Conservation (phyloP, 2,113 vertebrate genomes). For the Sterrhoptilus dennistouni region DNA sequence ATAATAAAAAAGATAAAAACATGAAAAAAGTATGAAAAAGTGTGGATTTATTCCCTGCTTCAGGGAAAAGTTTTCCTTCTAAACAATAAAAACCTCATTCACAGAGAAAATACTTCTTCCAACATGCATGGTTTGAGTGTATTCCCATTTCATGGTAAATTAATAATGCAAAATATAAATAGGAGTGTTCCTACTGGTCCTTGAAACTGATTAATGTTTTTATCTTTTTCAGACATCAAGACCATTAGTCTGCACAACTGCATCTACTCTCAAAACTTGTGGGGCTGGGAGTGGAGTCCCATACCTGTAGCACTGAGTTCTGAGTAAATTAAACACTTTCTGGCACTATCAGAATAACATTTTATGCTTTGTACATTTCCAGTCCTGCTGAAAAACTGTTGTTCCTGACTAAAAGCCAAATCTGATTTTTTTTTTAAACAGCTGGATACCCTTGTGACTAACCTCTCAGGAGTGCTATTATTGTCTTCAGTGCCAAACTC, state of each 20-base stretch:
- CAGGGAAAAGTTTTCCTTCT: background rate
- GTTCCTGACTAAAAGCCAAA: conserved; percentile 30
- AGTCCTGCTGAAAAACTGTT: conserved; percentile 24
- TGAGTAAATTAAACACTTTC: background rate
- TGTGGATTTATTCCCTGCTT: background rate
- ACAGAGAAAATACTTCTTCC: background rate
- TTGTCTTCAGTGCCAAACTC: conserved; percentile 19
- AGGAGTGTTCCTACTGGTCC: background rate
- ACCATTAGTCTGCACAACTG: background rate
- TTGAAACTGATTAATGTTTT: background rate
- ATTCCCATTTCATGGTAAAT: background rate
- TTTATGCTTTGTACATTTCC: conserved; percentile 31
- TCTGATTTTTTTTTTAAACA: background rate
- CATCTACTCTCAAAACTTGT: background rate
- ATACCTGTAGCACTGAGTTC: background rate
- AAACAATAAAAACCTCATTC: background rate
- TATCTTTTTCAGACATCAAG: background rate
- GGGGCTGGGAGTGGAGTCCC: rapidly evolving
- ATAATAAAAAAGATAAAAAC: background rate
- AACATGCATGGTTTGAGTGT: background rate
- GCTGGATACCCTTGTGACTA: conserved; percentile 42
- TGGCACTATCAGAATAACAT: background rate
- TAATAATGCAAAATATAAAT: background rate
- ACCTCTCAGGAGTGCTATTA: conserved; percentile 18
- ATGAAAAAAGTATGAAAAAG: background rate